phyloP scores from a whole-genome alignment of 2,888 invertebrate genomes.

The Craniophora ligustri region DNA sequence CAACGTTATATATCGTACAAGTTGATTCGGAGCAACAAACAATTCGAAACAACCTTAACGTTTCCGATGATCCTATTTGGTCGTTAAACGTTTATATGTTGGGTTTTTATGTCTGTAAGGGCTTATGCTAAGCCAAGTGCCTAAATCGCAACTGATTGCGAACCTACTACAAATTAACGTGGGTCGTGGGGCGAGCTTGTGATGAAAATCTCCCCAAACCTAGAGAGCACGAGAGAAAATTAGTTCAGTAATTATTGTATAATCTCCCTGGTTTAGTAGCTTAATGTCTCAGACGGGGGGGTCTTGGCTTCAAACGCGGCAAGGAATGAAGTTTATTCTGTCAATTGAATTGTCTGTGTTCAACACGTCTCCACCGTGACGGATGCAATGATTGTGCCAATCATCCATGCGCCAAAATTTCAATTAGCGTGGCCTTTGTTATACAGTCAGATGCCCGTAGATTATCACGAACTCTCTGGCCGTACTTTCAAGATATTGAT shows the following conservation, averaged over 20 bases:
- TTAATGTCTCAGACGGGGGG: conserved; percentile 48
- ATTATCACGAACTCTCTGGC: conserved; percentile 14
- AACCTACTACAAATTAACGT: conserved; percentile 58
- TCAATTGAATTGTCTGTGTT: conserved; percentile 21
- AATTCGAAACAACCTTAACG: conserved; percentile 4
- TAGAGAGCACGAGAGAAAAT: conserved; percentile 56
- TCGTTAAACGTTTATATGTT: conserved; percentile 47
- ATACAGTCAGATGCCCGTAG: conserved; percentile 12
- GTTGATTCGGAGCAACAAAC: too few relatives aligned
- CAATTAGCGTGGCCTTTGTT: conserved; percentile 32
- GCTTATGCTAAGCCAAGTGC: conserved; percentile 51
- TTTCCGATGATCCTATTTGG: conserved; percentile 22
- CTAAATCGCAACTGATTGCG: conserved; percentile 56
- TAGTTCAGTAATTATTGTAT: conserved; percentile 60
- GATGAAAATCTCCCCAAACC: conserved; percentile 57
- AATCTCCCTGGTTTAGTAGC: conserved; percentile 55
- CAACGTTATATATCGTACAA: too few relatives aligned
- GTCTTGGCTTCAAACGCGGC: conserved; percentile 42
- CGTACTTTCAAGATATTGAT: conserved; percentile 26
- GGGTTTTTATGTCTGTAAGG: conserved; percentile 51
- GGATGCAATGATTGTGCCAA: conserved; percentile 35
- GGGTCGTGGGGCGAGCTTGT: conserved; percentile 45
- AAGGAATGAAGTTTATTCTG: conserved; percentile 46
- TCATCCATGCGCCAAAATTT: conserved; percentile 36
- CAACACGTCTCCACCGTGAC: conserved; percentile 13